Percentiles rank a stretch among this genome's conserved stretches.
Conservation (phyloP, 64 coral and sea anemone genomes). For the Porites australiensis region DNA sequence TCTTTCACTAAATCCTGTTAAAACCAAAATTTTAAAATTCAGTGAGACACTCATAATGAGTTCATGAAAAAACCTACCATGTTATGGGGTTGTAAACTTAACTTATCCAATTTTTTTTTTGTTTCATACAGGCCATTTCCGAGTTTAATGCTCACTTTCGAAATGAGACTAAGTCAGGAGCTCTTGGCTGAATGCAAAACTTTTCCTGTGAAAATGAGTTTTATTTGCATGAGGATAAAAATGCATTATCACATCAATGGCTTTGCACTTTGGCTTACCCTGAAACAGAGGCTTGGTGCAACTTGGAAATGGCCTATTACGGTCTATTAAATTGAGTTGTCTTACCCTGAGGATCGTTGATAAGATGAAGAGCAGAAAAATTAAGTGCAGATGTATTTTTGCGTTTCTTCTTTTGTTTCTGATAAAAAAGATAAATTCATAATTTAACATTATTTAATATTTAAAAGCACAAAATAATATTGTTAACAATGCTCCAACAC, state of each 20-base stretch:
- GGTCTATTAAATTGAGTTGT: neutral
- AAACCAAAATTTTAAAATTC: neutral
- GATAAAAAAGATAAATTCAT: neutral
- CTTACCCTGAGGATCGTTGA: constrained; percentile 97
- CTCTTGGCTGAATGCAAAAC: too few species aligned
- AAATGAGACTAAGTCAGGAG: too few species aligned
- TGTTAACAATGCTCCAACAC: neutral
- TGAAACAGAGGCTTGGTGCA: neutral
- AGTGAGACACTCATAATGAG: too few species aligned
- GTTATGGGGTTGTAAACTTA: too few species aligned
- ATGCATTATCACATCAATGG: neutral
- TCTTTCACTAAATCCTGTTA: constrained; percentile 88
- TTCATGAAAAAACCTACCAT: too few species aligned
- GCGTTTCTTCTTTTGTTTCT: constrained; percentile 96
- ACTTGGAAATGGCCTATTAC: neutral
- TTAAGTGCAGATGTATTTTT: constrained; percentile 64
- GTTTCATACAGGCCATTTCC: too few species aligned
- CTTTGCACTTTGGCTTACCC: too few species aligned
- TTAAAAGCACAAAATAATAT: neutral
- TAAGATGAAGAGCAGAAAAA: constrained; percentile 94
- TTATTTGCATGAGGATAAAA: neutral
- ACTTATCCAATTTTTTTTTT: too few species aligned
- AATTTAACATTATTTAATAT: neutral
- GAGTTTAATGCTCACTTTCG: too few species aligned
- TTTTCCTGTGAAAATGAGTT: neutral